phyloP scores from a whole-genome alignment of 2,888 invertebrate genomes.

The Alloscopus bannaensis region DNA sequence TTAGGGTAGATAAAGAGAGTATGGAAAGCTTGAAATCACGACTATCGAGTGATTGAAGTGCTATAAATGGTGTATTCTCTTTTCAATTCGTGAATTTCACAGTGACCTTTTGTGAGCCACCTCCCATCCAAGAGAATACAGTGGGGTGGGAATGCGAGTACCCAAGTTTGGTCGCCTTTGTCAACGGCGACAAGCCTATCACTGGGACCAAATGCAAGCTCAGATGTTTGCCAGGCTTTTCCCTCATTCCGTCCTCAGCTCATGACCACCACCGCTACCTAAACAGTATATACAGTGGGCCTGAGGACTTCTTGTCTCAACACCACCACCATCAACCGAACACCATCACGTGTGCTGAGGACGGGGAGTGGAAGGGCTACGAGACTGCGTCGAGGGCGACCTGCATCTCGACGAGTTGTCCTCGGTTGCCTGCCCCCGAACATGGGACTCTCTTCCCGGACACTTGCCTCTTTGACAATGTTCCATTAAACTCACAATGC shows the following conservation, averaged over 20 bases:
- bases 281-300: conserved; percentile 56
- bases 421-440: conserved; percentile 76
- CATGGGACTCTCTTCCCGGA: conserved; percentile 78
- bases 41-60: background rate
- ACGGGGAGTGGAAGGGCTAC: conserved; percentile 70
- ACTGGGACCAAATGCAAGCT: conserved; percentile 70
- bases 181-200: conserved; percentile 55
- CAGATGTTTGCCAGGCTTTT: conserved; percentile 68
- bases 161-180: conserved; percentile 56
- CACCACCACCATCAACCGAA: conserved; percentile 25
- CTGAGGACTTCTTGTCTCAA: conserved; percentile 46
- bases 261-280: conserved; percentile 49
- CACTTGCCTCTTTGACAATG: conserved; percentile 77
- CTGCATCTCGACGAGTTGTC: conserved; percentile 75
- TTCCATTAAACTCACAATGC: conserved; percentile 75
- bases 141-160: conserved; percentile 72
- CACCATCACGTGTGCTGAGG: conserved; percentile 67
- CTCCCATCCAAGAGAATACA: conserved; percentile 65
- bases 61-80: conserved; percentile 3
- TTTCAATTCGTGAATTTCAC: conserved; percentile 9
- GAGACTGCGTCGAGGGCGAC: conserved; percentile 63
- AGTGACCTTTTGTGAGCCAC: conserved; percentile 72
- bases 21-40: background rate
- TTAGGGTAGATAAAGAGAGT: background rate
- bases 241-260: conserved; percentile 39